Evolutionary conservation across 2,888 invertebrate species (phyloP).

Genomic region (Eristalis tenax): DNA sequence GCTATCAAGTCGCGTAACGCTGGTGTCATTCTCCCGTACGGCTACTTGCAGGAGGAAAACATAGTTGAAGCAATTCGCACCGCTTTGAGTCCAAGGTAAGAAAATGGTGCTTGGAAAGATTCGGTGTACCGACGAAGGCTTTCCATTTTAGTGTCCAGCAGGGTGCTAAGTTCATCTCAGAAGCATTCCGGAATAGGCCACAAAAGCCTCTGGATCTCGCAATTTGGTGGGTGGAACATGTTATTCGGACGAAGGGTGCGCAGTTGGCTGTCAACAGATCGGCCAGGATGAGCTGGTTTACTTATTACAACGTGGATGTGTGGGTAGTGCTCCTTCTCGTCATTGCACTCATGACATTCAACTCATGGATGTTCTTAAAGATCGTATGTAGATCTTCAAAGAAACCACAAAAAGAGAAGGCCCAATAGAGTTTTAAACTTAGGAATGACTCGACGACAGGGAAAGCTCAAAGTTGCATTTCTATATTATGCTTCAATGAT

Average conservation of each 20-base stretch:
- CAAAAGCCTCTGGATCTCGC: constrained; percentile 83
- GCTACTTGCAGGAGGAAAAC: constrained; percentile 81
- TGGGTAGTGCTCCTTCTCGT: constrained; percentile 8
- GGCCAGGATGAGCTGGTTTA: constrained; percentile 45
- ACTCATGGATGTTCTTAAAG: neutral
- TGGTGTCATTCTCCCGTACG: constrained; percentile 82
- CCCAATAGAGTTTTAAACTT: neutral
- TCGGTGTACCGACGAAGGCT: neutral
- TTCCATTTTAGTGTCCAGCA: constrained; percentile 46
- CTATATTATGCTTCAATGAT: neutral
- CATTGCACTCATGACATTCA: neutral
- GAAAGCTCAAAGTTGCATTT: neutral
- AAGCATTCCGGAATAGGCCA: constrained; percentile 82
- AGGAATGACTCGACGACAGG: neutral
- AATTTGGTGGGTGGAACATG: constrained; percentile 84
- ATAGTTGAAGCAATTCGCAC: constrained; percentile 81
- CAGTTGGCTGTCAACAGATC: constrained; percentile 77
- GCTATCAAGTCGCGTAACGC: constrained; percentile 82
- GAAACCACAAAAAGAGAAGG: neutral
- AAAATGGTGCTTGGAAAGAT: neutral
- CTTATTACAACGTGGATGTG: constrained; percentile 50
- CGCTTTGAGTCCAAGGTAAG: constrained; percentile 75
- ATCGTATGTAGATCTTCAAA: neutral
- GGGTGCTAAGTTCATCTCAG: constrained; percentile 79
- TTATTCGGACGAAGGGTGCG: constrained; percentile 82